These are phyloP conservation scores for Hippopotamus amphibius DNA, from an alignment of 2,113 vertebrate species.

Conservation along the genomic window DNA sequence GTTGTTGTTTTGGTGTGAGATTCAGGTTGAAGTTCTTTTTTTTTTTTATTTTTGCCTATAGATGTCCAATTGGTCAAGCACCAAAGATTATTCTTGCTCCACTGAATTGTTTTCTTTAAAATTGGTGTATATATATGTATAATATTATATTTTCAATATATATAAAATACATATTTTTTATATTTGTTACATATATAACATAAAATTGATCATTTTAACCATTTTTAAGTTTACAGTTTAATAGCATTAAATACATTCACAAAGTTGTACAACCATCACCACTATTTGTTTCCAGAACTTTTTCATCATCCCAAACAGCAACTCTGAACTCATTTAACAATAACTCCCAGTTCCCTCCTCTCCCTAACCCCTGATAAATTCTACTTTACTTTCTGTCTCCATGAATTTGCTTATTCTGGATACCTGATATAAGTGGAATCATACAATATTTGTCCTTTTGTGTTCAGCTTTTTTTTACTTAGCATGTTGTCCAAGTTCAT, in stretches of 20 bases:
- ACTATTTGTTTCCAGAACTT: background rate
- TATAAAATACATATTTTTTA: too few relatives aligned
- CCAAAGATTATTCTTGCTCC: background rate
- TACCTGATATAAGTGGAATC: too few relatives aligned
- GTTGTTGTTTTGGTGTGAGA: background rate
- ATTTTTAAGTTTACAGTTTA: background rate
- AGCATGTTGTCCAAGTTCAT: too few relatives aligned
- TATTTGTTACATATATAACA: too few relatives aligned
- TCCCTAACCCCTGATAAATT: too few relatives aligned
- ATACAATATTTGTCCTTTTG: too few relatives aligned
- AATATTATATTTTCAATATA: too few relatives aligned
- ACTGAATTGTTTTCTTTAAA: background rate
- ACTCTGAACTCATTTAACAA: background rate
- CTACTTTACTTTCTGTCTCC: too few relatives aligned
- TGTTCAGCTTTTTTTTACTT: too few relatives aligned
- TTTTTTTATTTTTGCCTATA: background rate
- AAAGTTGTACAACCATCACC: background rate
- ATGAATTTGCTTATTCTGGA: too few relatives aligned
- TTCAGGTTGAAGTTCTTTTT: background rate
- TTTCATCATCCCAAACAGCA: background rate
- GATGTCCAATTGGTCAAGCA: background rate
- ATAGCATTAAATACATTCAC: background rate
- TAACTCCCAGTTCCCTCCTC: fast-evolving
- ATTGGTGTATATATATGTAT: background rate
- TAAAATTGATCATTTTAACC: background rate